Conservation (phyloP, 2,888 invertebrate species). For the Leucoma salicis region DNA sequence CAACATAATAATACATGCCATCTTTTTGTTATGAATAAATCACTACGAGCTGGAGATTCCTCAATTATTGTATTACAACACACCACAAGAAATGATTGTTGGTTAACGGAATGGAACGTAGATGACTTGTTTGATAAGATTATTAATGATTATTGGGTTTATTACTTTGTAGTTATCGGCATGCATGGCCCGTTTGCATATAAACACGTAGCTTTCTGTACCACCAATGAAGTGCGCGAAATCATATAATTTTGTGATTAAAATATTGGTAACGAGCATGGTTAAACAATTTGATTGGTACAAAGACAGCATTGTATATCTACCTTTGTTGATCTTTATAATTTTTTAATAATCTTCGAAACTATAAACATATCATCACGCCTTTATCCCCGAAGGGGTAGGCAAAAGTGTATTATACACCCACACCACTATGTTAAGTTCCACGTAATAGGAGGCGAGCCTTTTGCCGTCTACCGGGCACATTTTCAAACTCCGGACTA, state of each 20-base stretch:
- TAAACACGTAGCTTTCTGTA: constrained; percentile 39
- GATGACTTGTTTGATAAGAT: constrained; percentile 36
- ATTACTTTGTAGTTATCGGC: constrained; percentile 41
- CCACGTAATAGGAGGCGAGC: too few species aligned
- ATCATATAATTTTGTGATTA: background rate
- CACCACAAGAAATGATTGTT: constrained; percentile 29
- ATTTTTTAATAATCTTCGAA: too few species aligned
- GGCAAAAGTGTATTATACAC: too few species aligned
- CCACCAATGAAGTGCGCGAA: background rate
- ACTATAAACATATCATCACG: too few species aligned
- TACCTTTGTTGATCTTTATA: too few species aligned
- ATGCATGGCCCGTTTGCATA: constrained; percentile 54
- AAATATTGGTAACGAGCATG: background rate
- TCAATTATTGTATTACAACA: constrained; percentile 13
- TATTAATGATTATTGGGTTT: constrained; percentile 52
- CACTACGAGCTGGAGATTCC: constrained; percentile 3
- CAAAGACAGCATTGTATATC: too few species aligned
- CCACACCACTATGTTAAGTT: too few species aligned
- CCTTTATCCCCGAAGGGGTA: too few species aligned
- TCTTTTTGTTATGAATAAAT: background rate
- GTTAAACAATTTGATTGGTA: background rate
- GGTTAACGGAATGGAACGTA: constrained; percentile 44
- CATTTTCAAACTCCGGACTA: too few species aligned
- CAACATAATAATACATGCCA: background rate
- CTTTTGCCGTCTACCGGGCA: too few species aligned